A percentile compares a stretch with the other conserved stretches of the same genome.
Evolutionary conservation across 1,140 invertebrate species (phyloP).

Genomic region (Trachelipus rathkii): DNA sequence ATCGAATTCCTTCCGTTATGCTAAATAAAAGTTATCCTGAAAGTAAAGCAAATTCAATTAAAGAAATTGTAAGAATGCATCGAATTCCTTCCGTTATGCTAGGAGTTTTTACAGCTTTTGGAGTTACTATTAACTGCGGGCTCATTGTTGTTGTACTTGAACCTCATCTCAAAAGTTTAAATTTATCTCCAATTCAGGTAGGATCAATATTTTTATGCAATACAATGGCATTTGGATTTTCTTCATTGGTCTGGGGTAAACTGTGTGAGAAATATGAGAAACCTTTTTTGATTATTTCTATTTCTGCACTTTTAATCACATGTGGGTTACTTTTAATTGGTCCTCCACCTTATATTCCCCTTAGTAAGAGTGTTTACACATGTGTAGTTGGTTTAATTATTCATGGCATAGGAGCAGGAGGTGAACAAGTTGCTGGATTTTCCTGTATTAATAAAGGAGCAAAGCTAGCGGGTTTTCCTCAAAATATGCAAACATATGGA

Average conservation of each 20-base stretch:
- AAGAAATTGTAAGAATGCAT: constrained; percentile 54
- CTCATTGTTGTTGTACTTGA: constrained; percentile 76
- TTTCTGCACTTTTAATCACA: constrained; percentile 63
- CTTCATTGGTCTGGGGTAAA: constrained; percentile 75
- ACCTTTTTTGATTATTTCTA: constrained; percentile 64
- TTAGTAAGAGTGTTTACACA: constrained; percentile 25
- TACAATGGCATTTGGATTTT: constrained; percentile 74
- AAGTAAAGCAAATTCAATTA: too few relatives aligned
- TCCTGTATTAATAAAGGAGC: constrained; percentile 70
- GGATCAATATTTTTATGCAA: constrained; percentile 84
- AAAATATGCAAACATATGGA: too few relatives aligned
- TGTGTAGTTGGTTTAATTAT: constrained; percentile 66
- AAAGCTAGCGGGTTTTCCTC: constrained; percentile 68
- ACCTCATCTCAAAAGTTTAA: constrained; percentile 70
- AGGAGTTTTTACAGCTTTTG: constrained; percentile 64
- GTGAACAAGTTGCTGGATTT: constrained; percentile 75
- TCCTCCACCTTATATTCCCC: constrained; percentile 51
- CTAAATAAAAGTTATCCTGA: too few relatives aligned
- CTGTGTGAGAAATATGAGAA: constrained; percentile 64
- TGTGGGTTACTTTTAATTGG: constrained; percentile 67
- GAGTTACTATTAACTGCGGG: constrained; percentile 72
- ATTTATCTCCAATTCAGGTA: constrained; percentile 67
- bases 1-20: constrained; percentile 38
- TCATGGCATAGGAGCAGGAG: constrained; percentile 74
- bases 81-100: constrained; percentile 53